Evolutionary conservation across 2,113 vertebrate species (phyloP).

Genomic region (Peromyscus polionotus): DNA sequence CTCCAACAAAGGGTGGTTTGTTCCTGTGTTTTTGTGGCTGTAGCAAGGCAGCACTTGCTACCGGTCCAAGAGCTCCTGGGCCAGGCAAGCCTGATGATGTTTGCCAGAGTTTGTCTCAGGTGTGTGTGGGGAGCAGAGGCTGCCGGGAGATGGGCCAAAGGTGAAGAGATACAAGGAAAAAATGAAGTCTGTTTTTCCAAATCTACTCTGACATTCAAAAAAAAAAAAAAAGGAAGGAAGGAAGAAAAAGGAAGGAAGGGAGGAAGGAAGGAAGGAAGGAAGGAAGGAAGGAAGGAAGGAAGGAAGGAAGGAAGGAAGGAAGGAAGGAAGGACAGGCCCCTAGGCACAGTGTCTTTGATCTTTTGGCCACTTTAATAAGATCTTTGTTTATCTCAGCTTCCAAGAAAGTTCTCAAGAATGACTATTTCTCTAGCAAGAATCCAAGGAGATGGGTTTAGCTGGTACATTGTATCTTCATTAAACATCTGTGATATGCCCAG

Average conservation of each 20-base stretch:
- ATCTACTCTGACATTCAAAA: not conserved
- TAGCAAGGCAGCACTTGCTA: conserved; percentile 82
- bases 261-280: no score
- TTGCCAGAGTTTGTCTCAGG: not conserved
- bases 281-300: rapidly evolving
- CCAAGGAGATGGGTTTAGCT: not conserved
- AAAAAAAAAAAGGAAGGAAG: not conserved
- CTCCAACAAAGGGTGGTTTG: conserved; percentile 73
- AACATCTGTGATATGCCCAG: not conserved
- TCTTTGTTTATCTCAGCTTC: not conserved
- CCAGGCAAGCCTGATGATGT: conserved; percentile 41
- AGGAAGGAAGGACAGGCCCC: no score
- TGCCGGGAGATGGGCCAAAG: not conserved
- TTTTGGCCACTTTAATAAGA: conserved; percentile 33
- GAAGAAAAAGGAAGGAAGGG: not conserved
- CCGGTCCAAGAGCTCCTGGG: conserved; percentile 76
- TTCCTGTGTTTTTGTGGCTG: conserved; percentile 78
- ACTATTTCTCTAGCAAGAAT: not conserved
- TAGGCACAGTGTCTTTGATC: not conserved
- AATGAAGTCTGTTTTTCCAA: not conserved
- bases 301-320: no score
- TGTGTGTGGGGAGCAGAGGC: not conserved
- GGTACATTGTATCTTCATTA: not conserved
- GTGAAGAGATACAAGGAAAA: not conserved
- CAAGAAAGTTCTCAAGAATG: conserved; percentile 17